Conservation (phyloP, 2,797 vertebrate genomes). For the Hypotaenidia philippensis region DNA sequence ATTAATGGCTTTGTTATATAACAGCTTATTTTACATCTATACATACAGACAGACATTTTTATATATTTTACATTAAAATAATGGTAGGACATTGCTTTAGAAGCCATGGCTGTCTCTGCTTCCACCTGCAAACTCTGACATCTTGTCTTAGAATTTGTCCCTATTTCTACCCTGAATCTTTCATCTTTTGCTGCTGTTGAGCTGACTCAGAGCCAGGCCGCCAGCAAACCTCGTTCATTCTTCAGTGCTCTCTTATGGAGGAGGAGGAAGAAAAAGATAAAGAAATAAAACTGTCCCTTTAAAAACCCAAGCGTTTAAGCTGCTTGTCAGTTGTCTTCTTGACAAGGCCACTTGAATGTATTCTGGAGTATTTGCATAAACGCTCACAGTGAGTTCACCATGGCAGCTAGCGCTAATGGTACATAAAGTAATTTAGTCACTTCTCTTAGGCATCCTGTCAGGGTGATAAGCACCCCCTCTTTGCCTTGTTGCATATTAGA, state of each 20-base stretch:
- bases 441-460: conserved; percentile 85
- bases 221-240: background rate
- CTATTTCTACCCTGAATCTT: background rate
- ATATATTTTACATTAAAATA: background rate
- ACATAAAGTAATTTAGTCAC: conserved; percentile 88
- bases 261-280: background rate
- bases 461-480: conserved; percentile 82
- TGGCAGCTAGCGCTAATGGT: conserved; percentile 83
- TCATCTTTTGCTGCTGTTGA: background rate
- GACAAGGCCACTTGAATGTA: conserved; percentile 84
- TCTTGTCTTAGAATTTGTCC: background rate
- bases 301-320: conserved; percentile 76
- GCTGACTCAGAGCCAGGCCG: background rate
- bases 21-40: background rate
- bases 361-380: conserved; percentile 86
- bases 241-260: background rate
- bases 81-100: background rate
- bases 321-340: conserved; percentile 80
- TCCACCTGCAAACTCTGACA: background rate
- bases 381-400: conserved; percentile 81
- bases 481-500: conserved; percentile 87
- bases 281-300: conserved; percentile 56
- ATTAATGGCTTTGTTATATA: background rate
- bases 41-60: background rate
- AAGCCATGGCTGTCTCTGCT: background rate